A percentile compares a stretch with the other conserved stretches of the same genome.
Evolutionary conservation across 2,888 invertebrate genomes (phyloP).

Genomic region (Dasypolia templi): DNA sequence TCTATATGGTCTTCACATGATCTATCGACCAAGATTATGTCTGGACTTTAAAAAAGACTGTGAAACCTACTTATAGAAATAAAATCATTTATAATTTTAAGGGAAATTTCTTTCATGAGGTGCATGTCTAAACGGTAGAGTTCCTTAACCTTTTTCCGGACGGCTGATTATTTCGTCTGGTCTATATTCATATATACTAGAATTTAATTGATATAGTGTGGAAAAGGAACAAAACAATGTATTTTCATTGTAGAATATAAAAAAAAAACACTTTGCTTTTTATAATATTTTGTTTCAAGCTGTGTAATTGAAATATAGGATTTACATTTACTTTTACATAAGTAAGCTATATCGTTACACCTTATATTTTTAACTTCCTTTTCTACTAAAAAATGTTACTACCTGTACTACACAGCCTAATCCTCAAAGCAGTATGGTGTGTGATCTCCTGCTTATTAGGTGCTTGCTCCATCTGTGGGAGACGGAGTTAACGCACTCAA

Average conservation of each 20-base stretch:
- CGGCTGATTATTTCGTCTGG: not conserved
- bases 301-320: not conserved
- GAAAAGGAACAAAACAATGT: too few relatives aligned
- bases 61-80: too few relatives aligned
- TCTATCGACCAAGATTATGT: too few relatives aligned
- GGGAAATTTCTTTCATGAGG: not conserved
- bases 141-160: not conserved
- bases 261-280: not conserved
- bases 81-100: too few relatives aligned
- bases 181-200: not conserved
- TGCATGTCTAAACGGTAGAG: not conserved
- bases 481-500: constrained; percentile 35
- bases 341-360: not conserved
- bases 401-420: not conserved
- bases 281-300: not conserved
- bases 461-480: constrained; percentile 19
- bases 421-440: constrained; percentile 24
- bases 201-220: not conserved
- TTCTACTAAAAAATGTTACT: not conserved
- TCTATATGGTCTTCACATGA: too few relatives aligned
- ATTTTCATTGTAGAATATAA: too few relatives aligned
- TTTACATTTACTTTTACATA: not conserved
- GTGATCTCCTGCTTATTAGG: constrained; percentile 39
- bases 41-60: too few relatives aligned
- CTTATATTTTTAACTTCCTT: not conserved